Evolutionary conservation across 2,797 vertebrate genomes (phyloP).

Genomic region (Menidia menidia): DNA sequence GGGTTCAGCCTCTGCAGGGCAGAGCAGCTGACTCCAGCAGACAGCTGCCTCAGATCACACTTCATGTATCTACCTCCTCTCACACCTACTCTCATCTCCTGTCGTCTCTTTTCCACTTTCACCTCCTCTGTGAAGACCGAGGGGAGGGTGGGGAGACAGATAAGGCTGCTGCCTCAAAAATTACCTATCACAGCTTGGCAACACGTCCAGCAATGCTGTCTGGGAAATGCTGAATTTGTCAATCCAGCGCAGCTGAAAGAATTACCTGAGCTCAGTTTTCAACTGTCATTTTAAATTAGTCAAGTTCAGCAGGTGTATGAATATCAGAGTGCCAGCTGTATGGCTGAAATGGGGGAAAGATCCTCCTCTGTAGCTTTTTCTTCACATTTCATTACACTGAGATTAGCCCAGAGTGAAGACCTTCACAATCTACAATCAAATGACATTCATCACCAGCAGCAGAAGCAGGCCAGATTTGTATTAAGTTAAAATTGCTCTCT

Average conservation of each 20-base stretch:
- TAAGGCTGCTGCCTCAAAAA: conserved; percentile 72
- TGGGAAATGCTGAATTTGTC: conserved; percentile 70
- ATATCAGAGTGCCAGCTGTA: conserved; percentile 33
- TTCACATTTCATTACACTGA: conserved; percentile 31
- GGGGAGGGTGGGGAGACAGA: conserved; percentile 53
- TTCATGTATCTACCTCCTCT: conserved; percentile 64
- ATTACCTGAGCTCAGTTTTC: conserved; percentile 60
- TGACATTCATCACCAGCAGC: conserved; percentile 54
- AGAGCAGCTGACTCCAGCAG: conserved; percentile 56
- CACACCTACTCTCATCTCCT: conserved; percentile 66
- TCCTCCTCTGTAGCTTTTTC: conserved; percentile 37
- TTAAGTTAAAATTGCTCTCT: conserved; percentile 44
- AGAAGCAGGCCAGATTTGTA: conserved; percentile 47
- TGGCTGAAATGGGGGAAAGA: conserved; percentile 55
- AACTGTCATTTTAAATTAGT: conserved; percentile 56
- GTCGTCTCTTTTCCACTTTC: conserved; percentile 61
- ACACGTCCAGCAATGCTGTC: conserved; percentile 59
- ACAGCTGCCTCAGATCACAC: conserved; percentile 66
- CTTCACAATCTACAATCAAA: conserved; percentile 47
- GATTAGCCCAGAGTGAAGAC: conserved; percentile 54
- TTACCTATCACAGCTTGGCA: conserved; percentile 70
- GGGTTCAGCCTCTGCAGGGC: conserved; percentile 54
- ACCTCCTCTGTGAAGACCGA: conserved; percentile 43
- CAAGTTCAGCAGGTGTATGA: conserved; percentile 43
- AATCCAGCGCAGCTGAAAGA: conserved; percentile 48